Percentiles rank a stretch among this genome's conserved stretches.
These are phyloP conservation scores for Chiloscyllium plagiosum DNA, from an alignment of 2,113 vertebrate genomes.

Conservation along the genomic window DNA sequence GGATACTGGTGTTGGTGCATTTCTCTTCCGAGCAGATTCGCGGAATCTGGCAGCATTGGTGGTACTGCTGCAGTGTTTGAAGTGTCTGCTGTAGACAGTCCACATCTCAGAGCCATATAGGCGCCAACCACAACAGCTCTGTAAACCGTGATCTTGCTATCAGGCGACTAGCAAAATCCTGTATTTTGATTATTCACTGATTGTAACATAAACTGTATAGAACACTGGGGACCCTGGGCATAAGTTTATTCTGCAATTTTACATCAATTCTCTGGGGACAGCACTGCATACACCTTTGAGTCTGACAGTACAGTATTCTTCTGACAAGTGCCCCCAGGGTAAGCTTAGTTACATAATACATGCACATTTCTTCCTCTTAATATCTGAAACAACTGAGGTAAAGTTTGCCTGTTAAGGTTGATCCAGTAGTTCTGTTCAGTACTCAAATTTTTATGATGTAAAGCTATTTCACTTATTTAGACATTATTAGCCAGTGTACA, in stretches of 20 bases:
- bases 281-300: neutral
- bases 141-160: neutral
- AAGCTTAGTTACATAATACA: too few species aligned
- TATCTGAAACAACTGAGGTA: too few species aligned
- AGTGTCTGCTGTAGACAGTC: too few species aligned
- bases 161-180: neutral
- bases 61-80: too few species aligned
- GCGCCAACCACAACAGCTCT: too few species aligned
- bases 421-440: neutral
- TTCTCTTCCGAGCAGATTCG: too few species aligned
- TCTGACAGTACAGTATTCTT: neutral
- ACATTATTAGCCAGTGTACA: too few species aligned
- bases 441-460: neutral
- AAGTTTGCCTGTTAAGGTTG: neutral
- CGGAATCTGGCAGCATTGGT: too few species aligned
- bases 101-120: too few species aligned
- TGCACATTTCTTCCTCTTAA: too few species aligned
- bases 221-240: neutral
- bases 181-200: neutral
- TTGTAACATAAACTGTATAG: neutral
- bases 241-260: neutral
- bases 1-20: too few species aligned
- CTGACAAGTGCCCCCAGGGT: too few species aligned
- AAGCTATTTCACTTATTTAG: neutral
- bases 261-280: neutral